Percentiles rank a stretch among this genome's conserved stretches.
phyloP scores from a whole-genome alignment of 2,888 invertebrate species.

The Andricus quercusramuli region DNA sequence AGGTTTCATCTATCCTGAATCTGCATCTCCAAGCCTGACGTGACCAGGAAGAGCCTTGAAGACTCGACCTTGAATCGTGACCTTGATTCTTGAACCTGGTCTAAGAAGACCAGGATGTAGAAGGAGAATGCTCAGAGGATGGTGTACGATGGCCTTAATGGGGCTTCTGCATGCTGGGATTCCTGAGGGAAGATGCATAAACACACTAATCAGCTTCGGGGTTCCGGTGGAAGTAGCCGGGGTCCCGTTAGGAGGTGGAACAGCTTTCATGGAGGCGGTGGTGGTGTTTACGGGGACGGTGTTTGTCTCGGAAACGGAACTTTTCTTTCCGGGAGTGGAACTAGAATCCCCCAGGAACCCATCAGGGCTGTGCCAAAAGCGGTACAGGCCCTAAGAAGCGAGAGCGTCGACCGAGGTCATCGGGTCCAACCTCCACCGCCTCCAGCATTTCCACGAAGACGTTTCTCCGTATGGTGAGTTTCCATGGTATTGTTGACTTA shows the following conservation, averaged over 20 bases:
- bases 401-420: slow-evolving; percentile 74
- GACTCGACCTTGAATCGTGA: background rate
- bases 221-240: slow-evolving; percentile 64
- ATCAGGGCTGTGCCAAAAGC: slow-evolving; percentile 73
- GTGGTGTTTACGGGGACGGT: slow-evolving; percentile 63
- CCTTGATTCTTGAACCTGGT: slow-evolving; percentile 8
- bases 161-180: slow-evolving; percentile 39
- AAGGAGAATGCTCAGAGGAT: slow-evolving; percentile 50
- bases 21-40: background rate
- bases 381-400: slow-evolving; percentile 75
- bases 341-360: slow-evolving; percentile 64
- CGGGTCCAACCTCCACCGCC: slow-evolving; percentile 74
- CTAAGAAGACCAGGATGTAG: slow-evolving; percentile 49
- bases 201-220: slow-evolving; percentile 74
- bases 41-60: slow-evolving; percentile 10
- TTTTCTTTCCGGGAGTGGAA: slow-evolving; percentile 49
- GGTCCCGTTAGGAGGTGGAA: slow-evolving; percentile 80
- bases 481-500: background rate
- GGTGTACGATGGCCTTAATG: slow-evolving; percentile 54
- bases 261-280: slow-evolving; percentile 77
- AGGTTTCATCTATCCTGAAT: background rate
- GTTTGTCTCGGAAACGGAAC: slow-evolving; percentile 56
- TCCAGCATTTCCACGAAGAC: slow-evolving; percentile 74
- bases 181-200: slow-evolving; percentile 73
- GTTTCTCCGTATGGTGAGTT: slow-evolving; percentile 80